Base-by-base conservation (phyloP, 2,888 invertebrate genomes). In the Brenthis ino region DNA sequence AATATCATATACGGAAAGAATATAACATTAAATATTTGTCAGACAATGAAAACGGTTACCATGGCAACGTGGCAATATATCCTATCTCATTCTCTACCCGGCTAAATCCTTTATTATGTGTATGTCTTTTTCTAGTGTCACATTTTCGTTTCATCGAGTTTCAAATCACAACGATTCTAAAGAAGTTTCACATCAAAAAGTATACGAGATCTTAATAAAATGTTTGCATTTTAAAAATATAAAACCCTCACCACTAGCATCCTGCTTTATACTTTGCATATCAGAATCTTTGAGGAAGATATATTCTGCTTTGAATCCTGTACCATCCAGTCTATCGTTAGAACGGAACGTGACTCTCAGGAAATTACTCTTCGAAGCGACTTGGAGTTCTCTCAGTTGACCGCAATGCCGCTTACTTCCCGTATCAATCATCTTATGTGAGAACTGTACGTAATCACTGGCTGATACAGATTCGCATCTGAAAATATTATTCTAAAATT, bases 361-460 rank as follows among this genome's bases (percentile, higher is more conserved):
- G 93, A 98, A 99, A 81, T 96, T 96, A 72, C 96, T 95, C 82
- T 98, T 97, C 0, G 98, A 98, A 69, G 95, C 95, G 48, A 97
- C 94, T 80, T 95, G 95, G 78, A 97, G 95, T 77, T 96, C 96
- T 77, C 94, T 95, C 71, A 95, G 86, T 78, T 96, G 95, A 2
- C 99, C 99, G 85, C 99, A 99, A 82, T 97, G 95, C 73, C 97
- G 94, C 16, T 95, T 94, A 85, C 96, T 97, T 74, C 97, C 93
- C 82, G 98, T 97, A 65, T 96, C 94, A 50, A 97, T 95, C 94
- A 97, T 95, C 85, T 96, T 98, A 91, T 98, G 99, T 28, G 98
- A 98, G 86, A 99, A 98, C 83, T 98, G 97, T 11, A 99, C 96
- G 89, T 96, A 99, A 88, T 99, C 99, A 80, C 98, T 99, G 24